Evolutionary conservation across 2,888 invertebrate genomes (phyloP).

Genomic region (Formica aserva): DNA sequence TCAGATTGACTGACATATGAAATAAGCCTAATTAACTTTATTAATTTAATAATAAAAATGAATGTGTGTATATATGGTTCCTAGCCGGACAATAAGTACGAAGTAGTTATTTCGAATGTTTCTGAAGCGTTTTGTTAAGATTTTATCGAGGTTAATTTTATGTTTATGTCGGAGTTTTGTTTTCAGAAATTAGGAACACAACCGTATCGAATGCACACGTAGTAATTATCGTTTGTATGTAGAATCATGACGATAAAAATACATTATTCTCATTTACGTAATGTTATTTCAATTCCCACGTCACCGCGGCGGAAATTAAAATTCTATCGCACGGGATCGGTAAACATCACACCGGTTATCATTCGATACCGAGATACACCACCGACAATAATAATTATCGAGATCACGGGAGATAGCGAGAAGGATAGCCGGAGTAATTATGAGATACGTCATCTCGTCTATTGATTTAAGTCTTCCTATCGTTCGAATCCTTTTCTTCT

Average conservation of each 20-base stretch:
- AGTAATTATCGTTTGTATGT: slow-evolving; percentile 4
- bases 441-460: slow-evolving; percentile 41
- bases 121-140: slow-evolving; percentile 27
- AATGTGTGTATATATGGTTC: neutral
- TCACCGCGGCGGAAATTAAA: slow-evolving; percentile 51
- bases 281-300: slow-evolving; percentile 53
- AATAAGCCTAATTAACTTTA: neutral
- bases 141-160: slow-evolving; percentile 24
- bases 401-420: slow-evolving; percentile 38
- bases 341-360: slow-evolving; percentile 45
- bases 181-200: slow-evolving; percentile 24
- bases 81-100: neutral
- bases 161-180: slow-evolving; percentile 7
- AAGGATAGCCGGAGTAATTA: slow-evolving; percentile 40
- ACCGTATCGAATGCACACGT: neutral
- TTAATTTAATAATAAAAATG: neutral
- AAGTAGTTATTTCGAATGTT: slow-evolving; percentile 19
- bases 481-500: slow-evolving; percentile 13
- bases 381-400: slow-evolving; percentile 48
- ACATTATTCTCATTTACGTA: slow-evolving; percentile 38
- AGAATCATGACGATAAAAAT: slow-evolving; percentile 25
- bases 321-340: slow-evolving; percentile 40
- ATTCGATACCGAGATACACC: slow-evolving; percentile 41
- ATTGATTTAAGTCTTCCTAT: slow-evolving; percentile 30
- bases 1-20: neutral